phyloP scores from a whole-genome alignment of 2,797 vertebrate species.

The Lerista edwardsae region DNA sequence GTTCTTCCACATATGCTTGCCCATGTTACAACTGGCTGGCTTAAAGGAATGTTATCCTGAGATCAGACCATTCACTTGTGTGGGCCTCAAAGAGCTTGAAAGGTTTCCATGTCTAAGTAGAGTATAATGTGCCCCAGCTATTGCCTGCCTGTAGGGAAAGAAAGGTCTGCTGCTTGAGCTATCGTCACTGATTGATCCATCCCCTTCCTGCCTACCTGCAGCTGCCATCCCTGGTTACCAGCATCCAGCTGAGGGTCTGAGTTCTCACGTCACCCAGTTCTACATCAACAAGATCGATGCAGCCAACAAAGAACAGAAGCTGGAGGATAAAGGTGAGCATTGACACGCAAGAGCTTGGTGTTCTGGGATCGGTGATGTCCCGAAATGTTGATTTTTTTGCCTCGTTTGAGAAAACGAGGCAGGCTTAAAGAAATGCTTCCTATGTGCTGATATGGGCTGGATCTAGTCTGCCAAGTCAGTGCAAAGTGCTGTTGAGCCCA shows the following conservation, averaged over 20 bases:
- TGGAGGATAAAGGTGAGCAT: slow-evolving; percentile 92
- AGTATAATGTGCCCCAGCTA: background rate
- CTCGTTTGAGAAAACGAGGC: no score
- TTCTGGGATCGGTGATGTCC: background rate
- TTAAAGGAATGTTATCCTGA: background rate
- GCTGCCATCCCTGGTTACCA: slow-evolving; percentile 95
- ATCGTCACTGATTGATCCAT: slow-evolving; percentile 54
- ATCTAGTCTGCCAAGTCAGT: background rate
- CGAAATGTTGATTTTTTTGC: background rate
- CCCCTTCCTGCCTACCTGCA: slow-evolving; percentile 56
- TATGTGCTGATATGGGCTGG: background rate
- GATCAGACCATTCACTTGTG: background rate
- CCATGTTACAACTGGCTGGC: background rate
- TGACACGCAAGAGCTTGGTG: background rate
- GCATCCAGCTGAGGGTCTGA: slow-evolving; percentile 84
- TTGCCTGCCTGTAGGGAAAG: background rate
- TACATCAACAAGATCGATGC: slow-evolving; percentile 89
- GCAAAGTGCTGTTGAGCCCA: background rate
- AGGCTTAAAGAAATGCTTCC: background rate
- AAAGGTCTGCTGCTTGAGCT: slow-evolving; percentile 33
- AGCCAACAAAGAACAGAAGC: slow-evolving; percentile 87
- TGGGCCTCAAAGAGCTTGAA: background rate
- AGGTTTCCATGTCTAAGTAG: background rate
- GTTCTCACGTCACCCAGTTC: slow-evolving; percentile 86
- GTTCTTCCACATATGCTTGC: background rate